Evolutionary conservation across 2,797 vertebrate genomes (phyloP), one percentile per base, ranked within the genome.

Genomic region (Darevskia nairensis): DNA sequence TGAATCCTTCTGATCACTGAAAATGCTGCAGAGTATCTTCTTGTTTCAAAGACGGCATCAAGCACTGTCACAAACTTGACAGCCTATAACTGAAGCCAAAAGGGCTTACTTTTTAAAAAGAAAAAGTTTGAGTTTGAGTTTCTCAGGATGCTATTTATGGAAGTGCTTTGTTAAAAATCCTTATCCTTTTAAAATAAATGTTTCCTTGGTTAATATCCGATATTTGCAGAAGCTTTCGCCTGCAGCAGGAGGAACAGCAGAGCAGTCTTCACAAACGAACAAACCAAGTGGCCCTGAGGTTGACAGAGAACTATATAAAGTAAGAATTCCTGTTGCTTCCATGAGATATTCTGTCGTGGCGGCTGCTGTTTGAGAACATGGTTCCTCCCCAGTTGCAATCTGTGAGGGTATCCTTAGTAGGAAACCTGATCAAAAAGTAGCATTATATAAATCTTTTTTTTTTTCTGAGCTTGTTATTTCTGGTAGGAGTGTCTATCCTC

Each of bases 241-340:
- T 84, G 91, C 96, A 85, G 92, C 96, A 87, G 91, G 94, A 46
- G 95, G 95, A 35, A 94, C 87, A 89, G 85, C 93, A 69, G 96
- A 96, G 61, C 95, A 94, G 41, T 91, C 92, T 9, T 93, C 90
- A 61, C 89, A 93, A 85, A 88, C 66, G 17, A 81, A 82, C 90
- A 92, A 66, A 83, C 86, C 93, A 74, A 95, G 88, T 92, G 96
- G 94, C 88, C 91, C 97, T 82, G 98, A 98, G 84, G 93, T 96
- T 92, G 92, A 23, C 41, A 72, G 91, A 78, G 97, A 98, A 69
- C 95, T 98, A 74, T 96, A 97, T 72, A 97, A 98, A 98, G 99
- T 99, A 94, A 91, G 6, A 86, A 88, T n/a, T 87, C 9, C n/a
- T 92, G 74, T 27, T 93, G 9, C 25, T 84, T 80, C 64, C 41